Percentiles rank a stretch among this genome's conserved stretches.
Evolutionary conservation across 2,113 vertebrate genomes (phyloP).

Genomic region (Chionomys nivalis): DNA sequence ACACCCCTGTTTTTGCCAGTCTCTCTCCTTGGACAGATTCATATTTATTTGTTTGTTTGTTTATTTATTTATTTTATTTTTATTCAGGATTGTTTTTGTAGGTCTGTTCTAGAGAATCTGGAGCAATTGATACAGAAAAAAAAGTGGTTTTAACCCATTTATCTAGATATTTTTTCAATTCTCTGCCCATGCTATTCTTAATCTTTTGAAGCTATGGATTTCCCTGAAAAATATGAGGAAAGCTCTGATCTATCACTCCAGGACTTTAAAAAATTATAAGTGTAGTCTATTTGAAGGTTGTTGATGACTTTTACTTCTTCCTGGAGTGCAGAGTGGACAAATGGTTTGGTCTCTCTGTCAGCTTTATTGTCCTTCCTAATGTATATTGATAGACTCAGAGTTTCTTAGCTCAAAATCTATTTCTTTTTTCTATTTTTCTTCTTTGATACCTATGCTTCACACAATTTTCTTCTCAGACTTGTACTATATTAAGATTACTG

Average conservation of each 20-base stretch:
- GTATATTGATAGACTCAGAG: not conserved
- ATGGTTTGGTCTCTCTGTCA: not conserved
- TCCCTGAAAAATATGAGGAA: constrained; percentile 35
- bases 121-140: not conserved
- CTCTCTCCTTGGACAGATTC: constrained; percentile 39
- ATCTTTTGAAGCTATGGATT: not conserved
- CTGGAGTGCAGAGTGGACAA: not conserved
- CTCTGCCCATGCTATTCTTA: not conserved
- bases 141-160: not conserved
- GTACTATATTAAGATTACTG: not conserved
- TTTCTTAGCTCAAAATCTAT: not conserved
- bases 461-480: not conserved
- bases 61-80: too few relatives aligned
- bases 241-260: not conserved
- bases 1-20: constrained; percentile 39
- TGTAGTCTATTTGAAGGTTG: not conserved
- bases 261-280: not conserved
- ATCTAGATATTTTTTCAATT: constrained; percentile 2
- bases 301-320: not conserved
- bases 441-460: not conserved
- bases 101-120: constrained; percentile 1
- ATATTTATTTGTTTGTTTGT: constrained; percentile 12
- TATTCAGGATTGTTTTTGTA: constrained; percentile 57
- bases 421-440: not conserved
- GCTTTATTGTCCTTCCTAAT: not conserved